Evolutionary conservation across 2,888 invertebrate species (phyloP).

Genomic region (Eugnorisma glareosa): DNA sequence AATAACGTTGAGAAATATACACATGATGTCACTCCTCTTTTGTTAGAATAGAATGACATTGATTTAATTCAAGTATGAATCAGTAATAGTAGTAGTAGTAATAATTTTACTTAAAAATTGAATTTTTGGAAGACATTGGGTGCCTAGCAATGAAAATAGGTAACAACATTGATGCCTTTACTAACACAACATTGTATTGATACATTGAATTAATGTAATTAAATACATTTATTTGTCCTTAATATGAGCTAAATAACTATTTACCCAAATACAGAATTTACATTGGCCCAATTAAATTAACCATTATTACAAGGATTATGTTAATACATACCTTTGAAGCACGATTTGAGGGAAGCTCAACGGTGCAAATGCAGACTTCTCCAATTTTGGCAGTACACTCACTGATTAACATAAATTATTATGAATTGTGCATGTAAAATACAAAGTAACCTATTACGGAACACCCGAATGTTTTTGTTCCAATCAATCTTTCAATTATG

Average conservation of each 20-base stretch:
- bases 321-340: conserved; percentile 61
- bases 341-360: conserved; percentile 54
- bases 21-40: conserved; percentile 3
- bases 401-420: conserved; percentile 62
- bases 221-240: neutral
- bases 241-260: neutral
- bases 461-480: conserved; percentile 30
- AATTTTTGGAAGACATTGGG: neutral
- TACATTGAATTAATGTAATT: neutral
- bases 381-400: conserved; percentile 62
- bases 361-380: conserved; percentile 60
- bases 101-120: neutral
- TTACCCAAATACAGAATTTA: neutral
- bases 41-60: conserved; percentile 6
- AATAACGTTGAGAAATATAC: neutral
- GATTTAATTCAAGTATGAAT: conserved; percentile 1
- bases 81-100: no score
- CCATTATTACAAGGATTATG: neutral
- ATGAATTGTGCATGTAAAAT: conserved; percentile 54
- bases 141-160: neutral
- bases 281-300: neutral
- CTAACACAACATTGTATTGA: neutral
- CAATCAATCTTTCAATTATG: conserved; percentile 37
- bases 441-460: conserved; percentile 43
- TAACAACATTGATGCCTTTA: neutral